Percentiles rank a stretch among this genome's conserved stretches.
phyloP scores from a whole-genome alignment of 2,797 vertebrate species.

The Paratrypauchen microcephalus region DNA sequence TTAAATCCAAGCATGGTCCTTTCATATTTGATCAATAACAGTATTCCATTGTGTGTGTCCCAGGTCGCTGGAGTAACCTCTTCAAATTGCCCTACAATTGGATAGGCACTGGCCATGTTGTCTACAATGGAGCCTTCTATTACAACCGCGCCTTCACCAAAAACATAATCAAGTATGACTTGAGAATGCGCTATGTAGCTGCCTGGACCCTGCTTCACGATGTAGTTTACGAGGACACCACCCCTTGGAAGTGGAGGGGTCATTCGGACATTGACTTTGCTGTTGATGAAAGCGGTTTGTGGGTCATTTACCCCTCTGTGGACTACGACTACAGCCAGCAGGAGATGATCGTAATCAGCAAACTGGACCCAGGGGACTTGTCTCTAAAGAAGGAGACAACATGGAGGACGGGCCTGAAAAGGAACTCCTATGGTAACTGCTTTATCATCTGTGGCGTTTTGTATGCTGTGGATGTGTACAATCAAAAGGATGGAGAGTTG shows the following conservation, averaged over 20 bases:
- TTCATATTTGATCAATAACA: neutral
- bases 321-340: conserved; percentile 89
- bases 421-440: conserved; percentile 93
- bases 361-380: conserved; percentile 90
- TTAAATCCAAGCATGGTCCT: neutral
- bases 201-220: conserved; percentile 92
- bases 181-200: conserved; percentile 90
- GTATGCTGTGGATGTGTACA: conserved; percentile 91
- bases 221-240: conserved; percentile 91
- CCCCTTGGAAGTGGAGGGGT: conserved; percentile 96
- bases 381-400: conserved; percentile 90
- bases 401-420: conserved; percentile 89
- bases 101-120: conserved; percentile 96
- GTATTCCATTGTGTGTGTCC: conserved; percentile 10
- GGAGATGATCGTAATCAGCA: conserved; percentile 92
- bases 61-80: conserved; percentile 97
- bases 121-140: conserved; percentile 94
- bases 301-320: conserved; percentile 92
- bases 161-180: conserved; percentile 97
- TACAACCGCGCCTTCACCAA: conserved; percentile 98
- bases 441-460: conserved; percentile 96
- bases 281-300: conserved; percentile 94
- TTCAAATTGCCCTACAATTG: conserved; percentile 98
- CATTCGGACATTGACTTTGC: conserved; percentile 98
- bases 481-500: conserved; percentile 89